Percentiles rank a stretch among this genome's conserved stretches.
Conservation (phyloP, 2,113 vertebrate genomes). For the Hydrochoerus hydrochaeris region DNA sequence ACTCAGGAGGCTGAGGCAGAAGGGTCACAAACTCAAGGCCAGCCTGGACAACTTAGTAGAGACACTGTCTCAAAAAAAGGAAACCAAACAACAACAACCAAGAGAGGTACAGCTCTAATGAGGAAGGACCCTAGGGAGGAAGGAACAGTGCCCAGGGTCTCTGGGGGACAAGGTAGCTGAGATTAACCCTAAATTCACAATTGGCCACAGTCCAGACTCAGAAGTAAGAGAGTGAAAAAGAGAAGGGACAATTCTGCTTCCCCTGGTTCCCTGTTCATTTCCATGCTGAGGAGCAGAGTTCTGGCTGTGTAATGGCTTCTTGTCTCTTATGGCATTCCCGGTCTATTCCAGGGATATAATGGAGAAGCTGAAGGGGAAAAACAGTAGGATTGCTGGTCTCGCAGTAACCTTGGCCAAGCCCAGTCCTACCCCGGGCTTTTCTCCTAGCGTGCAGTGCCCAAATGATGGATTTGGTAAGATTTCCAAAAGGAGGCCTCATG, state of each 20-base stretch:
- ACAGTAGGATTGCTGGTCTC: conserved; percentile 91
- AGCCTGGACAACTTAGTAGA: neutral
- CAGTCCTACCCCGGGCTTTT: conserved; percentile 86
- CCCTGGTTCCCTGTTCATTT: neutral
- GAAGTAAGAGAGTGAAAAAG: neutral
- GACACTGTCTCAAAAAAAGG: neutral
- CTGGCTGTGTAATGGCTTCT: neutral
- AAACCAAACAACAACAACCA: too few species aligned
- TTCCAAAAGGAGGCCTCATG: neutral
- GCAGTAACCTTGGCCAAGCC: conserved; percentile 88
- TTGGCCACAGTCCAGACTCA: neutral
- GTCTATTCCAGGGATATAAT: conserved; percentile 86
- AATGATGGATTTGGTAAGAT: conserved; percentile 92
- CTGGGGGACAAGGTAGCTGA: neutral
- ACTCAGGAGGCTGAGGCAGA: neutral
- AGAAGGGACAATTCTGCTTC: neutral
- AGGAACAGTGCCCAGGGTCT: neutral
- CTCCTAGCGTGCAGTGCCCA: conserved; percentile 92
- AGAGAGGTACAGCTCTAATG: neutral
- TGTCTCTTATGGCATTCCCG: accelerated
- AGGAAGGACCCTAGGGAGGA: neutral
- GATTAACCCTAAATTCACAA: neutral
- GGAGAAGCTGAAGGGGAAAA: conserved; percentile 90
- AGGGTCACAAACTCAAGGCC: neutral
- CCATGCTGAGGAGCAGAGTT: neutral